Evolutionary conservation across 2,888 invertebrate genomes (phyloP).

Genomic region (Drosophila pullipes): DNA sequence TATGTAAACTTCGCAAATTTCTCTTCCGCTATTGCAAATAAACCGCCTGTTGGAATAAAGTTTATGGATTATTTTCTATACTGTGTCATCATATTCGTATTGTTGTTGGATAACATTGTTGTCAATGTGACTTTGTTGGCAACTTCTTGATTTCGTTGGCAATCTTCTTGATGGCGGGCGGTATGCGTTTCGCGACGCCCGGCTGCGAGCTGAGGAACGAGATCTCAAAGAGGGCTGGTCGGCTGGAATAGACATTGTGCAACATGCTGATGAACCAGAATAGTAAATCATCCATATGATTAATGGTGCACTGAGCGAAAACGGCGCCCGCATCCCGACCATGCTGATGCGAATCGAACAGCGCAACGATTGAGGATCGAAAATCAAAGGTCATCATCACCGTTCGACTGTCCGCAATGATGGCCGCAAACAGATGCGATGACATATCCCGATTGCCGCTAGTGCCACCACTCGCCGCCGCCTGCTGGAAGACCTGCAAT

Average conservation of each 20-base stretch:
- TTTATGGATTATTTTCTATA: neutral
- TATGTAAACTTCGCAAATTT: slow-evolving; percentile 3
- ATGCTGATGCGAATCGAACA: slow-evolving; percentile 82
- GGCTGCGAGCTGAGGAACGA: slow-evolving; percentile 79
- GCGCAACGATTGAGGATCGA: slow-evolving; percentile 71
- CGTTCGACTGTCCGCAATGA: slow-evolving; percentile 82
- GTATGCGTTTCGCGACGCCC: slow-evolving; percentile 70
- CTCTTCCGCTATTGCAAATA: neutral
- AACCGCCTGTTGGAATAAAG: slow-evolving; percentile 1
- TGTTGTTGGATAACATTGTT: neutral
- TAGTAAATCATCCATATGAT: slow-evolving; percentile 71
- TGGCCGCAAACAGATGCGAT: slow-evolving; percentile 74
- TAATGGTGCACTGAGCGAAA: slow-evolving; percentile 73
- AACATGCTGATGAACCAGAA: slow-evolving; percentile 81
- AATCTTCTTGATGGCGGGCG: slow-evolving; percentile 69
- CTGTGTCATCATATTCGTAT: neutral
- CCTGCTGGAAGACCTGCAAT: slow-evolving; percentile 71
- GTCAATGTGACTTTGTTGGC: slow-evolving; percentile 38
- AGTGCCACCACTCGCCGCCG: slow-evolving; percentile 40
- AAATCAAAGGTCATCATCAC: slow-evolving; percentile 80
- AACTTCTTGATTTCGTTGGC: slow-evolving; percentile 65
- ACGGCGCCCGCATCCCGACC: slow-evolving; percentile 79
- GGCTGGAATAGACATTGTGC: slow-evolving; percentile 76
- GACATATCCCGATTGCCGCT: slow-evolving; percentile 32
- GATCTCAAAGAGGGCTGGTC: slow-evolving; percentile 78